These are phyloP conservation scores for Pachliopta kotzebuea DNA, from an alignment of 2,888 invertebrate species.

Conservation along the genomic window DNA sequence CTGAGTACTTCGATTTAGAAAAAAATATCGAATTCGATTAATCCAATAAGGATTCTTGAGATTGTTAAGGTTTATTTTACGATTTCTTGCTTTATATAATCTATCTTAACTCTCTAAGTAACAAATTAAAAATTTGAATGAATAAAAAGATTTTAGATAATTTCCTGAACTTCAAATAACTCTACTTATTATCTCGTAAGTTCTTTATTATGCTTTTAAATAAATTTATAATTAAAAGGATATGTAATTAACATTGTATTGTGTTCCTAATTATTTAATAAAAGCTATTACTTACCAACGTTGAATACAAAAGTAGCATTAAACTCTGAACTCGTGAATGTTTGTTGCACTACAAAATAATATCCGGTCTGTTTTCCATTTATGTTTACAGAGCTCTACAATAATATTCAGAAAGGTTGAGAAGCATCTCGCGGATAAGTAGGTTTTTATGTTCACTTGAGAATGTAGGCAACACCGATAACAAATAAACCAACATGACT, in stretches of 20 bases:
- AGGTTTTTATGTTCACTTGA: conserved; percentile 1
- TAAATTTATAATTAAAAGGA: not conserved
- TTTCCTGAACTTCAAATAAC: too few species aligned
- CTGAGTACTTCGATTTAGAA: too few species aligned
- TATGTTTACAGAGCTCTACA: conserved; percentile 8
- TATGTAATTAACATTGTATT: not conserved
- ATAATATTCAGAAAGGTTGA: conserved; percentile 9
- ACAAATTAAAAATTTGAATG: too few species aligned
- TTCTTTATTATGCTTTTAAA: not conserved
- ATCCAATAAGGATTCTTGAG: too few species aligned
- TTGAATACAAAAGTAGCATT: conserved; percentile 1
- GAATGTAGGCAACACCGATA: not conserved
- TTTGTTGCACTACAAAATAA: conserved; percentile 4
- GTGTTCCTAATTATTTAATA: not conserved
- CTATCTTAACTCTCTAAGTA: too few species aligned
- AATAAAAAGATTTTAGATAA: too few species aligned
- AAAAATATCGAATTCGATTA: too few species aligned
- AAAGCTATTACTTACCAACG: not conserved
- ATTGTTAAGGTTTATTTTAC: too few species aligned
- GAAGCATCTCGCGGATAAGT: not conserved
- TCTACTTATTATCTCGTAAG: too few species aligned
- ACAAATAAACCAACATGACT: not conserved
- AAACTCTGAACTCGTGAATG: conserved; percentile 1
- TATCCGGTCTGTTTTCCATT: conserved; percentile 3
- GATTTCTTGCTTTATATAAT: too few species aligned